Evolutionary conservation across 2,797 vertebrate species (phyloP).

Genomic region (Xiphorhynchus erythropygius): DNA sequence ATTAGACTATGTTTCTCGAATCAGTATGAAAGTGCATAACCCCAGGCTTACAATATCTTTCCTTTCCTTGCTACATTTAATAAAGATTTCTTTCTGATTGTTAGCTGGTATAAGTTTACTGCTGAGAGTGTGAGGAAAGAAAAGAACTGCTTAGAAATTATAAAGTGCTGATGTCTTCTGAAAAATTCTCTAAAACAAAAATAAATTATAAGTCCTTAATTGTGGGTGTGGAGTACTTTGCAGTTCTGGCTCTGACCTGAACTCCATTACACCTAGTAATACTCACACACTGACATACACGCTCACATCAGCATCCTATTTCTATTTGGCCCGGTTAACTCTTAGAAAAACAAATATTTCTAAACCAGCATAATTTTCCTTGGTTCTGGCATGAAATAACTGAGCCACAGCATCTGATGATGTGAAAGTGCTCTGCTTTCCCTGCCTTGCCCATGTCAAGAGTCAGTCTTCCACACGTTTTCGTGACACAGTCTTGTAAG

Average conservation of each 20-base stretch:
- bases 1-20: neutral
- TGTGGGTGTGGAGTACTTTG: slow-evolving; percentile 27
- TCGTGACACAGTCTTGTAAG: slow-evolving; percentile 67
- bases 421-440: neutral
- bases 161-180: slow-evolving; percentile 3
- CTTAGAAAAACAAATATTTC: slow-evolving; percentile 53
- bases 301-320: slow-evolving; percentile 32
- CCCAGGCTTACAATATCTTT: neutral
- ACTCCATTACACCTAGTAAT: slow-evolving; percentile 40
- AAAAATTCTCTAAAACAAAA: neutral
- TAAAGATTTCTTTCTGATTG: neutral
- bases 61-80: neutral
- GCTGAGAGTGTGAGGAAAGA: neutral
- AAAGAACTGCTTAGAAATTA: neutral
- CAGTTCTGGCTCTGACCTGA: slow-evolving; percentile 38
- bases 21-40: neutral
- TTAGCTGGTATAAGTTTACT: neutral
- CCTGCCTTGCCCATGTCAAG: slow-evolving; percentile 34
- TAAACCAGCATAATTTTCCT: slow-evolving; percentile 24
- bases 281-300: slow-evolving; percentile 5
- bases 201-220: neutral
- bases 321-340: slow-evolving; percentile 31
- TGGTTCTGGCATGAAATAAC: slow-evolving; percentile 44
- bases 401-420: neutral
- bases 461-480: slow-evolving; percentile 26